Base-by-base conservation (phyloP, 2,797 vertebrate genomes). In the Mionectes olivaceus region DNA sequence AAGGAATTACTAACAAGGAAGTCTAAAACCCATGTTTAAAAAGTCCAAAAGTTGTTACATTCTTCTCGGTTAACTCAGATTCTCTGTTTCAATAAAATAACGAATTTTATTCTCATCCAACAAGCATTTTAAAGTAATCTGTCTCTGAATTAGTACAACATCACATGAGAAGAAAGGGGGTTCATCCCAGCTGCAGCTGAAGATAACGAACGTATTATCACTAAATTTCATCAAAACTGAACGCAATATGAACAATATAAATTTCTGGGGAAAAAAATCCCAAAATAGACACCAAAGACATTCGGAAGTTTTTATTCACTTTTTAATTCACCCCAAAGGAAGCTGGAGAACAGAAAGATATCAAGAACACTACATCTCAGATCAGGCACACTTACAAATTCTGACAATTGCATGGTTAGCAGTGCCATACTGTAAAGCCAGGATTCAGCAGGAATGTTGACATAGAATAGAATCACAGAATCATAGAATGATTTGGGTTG, bases 1-100 rank as follows among this genome's bases (percentile, higher is more conserved):
- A 96, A 81, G 61, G 19, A 96, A 94, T 97, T 95, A 90, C 77
- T 41, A 87, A 37, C 24, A 89, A 89, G 24, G 15, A 95, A 95
- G 61, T 90, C 64, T 96, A 87, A 63, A 94, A 80, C 13, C 52
- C 33, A 37, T 33, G 57, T 76, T 95, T 85, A 27, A 73, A 88
- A 88, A 83, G 16, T 85, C 43, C 63, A 77, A n/a, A 90, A 90
- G 61, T 27, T 44, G 10, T 16, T 82, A 33, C 13, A 65, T 44
- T 70, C 27, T 59, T 80, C 63, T 81, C 28, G 41, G 22, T 86
- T 81, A 84, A 39, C 59, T 89, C 73, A 67, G 13, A 77, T 83
- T 61, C 19, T 30, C 11, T 69, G 6, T 83, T 91, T 95, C 44
- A 70, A 7, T 46, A 22, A 89, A 83, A 7, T 11, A 95, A 50